phyloP scores from a whole-genome alignment of 2,797 vertebrate genomes.

The Triplophysa bombifrons region DNA sequence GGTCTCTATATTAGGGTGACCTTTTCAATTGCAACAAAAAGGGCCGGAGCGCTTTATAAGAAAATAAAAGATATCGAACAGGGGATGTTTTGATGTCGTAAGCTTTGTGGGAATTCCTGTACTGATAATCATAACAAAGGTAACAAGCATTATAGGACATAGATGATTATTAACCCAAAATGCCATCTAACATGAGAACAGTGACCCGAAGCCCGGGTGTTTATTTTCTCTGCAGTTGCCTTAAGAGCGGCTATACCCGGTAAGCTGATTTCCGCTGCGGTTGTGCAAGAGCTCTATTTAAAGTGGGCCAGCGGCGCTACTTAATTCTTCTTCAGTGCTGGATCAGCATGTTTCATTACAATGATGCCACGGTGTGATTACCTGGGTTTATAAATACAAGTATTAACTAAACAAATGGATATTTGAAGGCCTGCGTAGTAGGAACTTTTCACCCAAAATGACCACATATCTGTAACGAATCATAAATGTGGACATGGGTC shows the following conservation, averaged over 20 bases:
- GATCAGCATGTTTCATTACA: constrained; percentile 58
- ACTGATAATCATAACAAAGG: background rate
- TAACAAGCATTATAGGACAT: background rate
- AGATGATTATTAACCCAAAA: constrained; percentile 7
- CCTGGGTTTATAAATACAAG: constrained; percentile 39
- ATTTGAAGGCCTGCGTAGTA: constrained; percentile 16
- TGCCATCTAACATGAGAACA: constrained; percentile 18
- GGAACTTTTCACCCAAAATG: constrained; percentile 9
- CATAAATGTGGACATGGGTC: background rate
- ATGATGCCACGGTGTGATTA: constrained; percentile 47
- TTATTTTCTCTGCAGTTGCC: constrained; percentile 11
- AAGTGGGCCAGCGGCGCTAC: constrained; percentile 54
- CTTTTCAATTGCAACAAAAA: constrained; percentile 50
- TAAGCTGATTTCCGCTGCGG: constrained; percentile 54
- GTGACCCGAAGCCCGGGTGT: constrained; percentile 1
- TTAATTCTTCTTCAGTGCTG: constrained; percentile 53
- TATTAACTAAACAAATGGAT: constrained; percentile 39
- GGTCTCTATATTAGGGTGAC: constrained; percentile 32
- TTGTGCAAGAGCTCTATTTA: constrained; percentile 56
- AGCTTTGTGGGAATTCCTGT: background rate
- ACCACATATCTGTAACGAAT: background rate
- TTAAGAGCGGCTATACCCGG: constrained; percentile 22
- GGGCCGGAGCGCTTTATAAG: constrained; percentile 24
- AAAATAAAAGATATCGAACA: constrained; percentile 32
- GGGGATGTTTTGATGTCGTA: background rate